Percentiles rank a stretch among this genome's conserved stretches.
Evolutionary conservation across 2,113 vertebrate genomes (phyloP).

Genomic region (Rhombomys opimus): DNA sequence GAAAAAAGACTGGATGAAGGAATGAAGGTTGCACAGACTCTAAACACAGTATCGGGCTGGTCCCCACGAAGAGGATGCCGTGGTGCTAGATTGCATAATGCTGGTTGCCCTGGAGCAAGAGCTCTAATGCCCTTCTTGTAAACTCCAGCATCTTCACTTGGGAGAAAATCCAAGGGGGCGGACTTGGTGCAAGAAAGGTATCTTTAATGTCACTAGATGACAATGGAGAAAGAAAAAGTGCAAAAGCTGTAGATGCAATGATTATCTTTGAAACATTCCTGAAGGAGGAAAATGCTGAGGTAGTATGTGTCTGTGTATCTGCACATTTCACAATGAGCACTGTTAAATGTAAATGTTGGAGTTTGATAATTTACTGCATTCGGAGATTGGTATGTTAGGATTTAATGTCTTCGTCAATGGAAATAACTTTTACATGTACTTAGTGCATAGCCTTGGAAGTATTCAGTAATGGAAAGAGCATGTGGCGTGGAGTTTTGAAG

Average conservation of each 20-base stretch:
- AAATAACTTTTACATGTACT: constrained; percentile 68
- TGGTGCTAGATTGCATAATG: background rate
- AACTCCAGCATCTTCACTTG: background rate
- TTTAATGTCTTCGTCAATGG: constrained; percentile 50
- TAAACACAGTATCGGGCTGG: constrained; percentile 41
- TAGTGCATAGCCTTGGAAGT: constrained; percentile 27
- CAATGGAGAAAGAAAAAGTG: constrained; percentile 1
- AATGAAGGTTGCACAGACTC: constrained; percentile 15
- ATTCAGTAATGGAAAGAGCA: constrained; percentile 63
- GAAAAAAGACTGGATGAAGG: constrained; percentile 19
- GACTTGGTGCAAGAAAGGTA: constrained; percentile 39
- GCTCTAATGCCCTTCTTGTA: background rate
- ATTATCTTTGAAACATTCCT: constrained; percentile 26
- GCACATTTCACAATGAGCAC: background rate
- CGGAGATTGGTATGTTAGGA: constrained; percentile 41
- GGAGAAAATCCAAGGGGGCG: background rate
- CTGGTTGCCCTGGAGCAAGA: constrained; percentile 9
- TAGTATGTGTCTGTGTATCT: constrained; percentile 26
- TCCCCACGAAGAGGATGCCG: background rate
- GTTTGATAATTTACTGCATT: constrained; percentile 62
- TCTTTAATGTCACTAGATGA: constrained; percentile 37
- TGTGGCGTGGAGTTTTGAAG: constrained; percentile 39
- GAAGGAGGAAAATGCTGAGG: constrained; percentile 50
- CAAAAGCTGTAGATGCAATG: constrained; percentile 26
- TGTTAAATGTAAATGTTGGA: constrained; percentile 35